phyloP scores from a whole-genome alignment of 2,113 vertebrate species.

The Excalfactoria chinensis region DNA sequence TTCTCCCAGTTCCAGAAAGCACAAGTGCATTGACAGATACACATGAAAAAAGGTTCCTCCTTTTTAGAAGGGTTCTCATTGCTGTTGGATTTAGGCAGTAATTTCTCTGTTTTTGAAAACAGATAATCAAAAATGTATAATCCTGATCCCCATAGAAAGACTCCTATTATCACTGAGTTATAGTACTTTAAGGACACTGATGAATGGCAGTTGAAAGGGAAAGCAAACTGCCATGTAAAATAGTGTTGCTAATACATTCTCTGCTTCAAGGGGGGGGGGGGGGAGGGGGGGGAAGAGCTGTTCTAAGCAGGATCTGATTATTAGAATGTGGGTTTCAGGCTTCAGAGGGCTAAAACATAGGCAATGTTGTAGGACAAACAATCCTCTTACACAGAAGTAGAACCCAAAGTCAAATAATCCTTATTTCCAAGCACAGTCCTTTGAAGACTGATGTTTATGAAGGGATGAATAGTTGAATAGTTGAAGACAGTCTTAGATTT shows the following conservation, averaged over 20 bases:
- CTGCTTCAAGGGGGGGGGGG: not conserved
- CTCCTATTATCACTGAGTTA: not conserved
- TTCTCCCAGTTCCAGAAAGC: not conserved
- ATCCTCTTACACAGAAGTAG: slow-evolving; percentile 18
- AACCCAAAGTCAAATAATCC: slow-evolving; percentile 19
- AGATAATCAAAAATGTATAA: slow-evolving; percentile 68
- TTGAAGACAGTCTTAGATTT: not conserved
- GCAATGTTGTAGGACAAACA: not conserved
- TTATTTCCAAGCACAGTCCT: slow-evolving; percentile 9
- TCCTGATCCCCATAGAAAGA: slow-evolving; percentile 14
- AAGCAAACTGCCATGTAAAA: not conserved
- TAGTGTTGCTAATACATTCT: slow-evolving; percentile 8
- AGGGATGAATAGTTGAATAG: not conserved
- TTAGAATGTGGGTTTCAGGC: no score
- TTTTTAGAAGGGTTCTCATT: slow-evolving; percentile 44
- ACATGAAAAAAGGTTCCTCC: not conserved
- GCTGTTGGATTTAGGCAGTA: slow-evolving; percentile 47
- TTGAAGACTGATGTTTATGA: not conserved
- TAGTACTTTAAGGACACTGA: not conserved
- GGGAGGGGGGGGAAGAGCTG: no score
- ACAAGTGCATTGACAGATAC: not conserved
- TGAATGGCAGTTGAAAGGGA: slow-evolving; percentile 20
- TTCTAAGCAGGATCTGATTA: not conserved
- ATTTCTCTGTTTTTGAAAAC: slow-evolving; percentile 58
- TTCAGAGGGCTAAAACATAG: no score